phyloP scores from a whole-genome alignment of 2,797 vertebrate species.

The Linurgus olivaceus region DNA sequence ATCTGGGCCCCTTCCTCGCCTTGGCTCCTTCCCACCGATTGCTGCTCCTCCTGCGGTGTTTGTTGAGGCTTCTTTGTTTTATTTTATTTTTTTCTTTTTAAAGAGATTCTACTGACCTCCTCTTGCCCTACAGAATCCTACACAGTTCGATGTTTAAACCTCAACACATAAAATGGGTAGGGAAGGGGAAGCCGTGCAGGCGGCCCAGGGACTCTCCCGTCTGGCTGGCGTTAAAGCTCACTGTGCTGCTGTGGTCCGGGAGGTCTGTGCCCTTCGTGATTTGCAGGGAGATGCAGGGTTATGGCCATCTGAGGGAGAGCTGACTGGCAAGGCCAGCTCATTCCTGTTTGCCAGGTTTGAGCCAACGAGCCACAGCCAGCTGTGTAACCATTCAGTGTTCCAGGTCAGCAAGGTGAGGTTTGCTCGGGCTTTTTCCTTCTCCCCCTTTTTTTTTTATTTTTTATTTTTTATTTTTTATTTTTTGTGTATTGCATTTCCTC shows the following conservation, averaged over 20 bases:
- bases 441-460: too few species aligned
- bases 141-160: rapidly evolving
- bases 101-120: too few species aligned
- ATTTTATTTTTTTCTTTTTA: not conserved
- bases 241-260: rapidly evolving
- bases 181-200: not conserved
- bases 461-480: too few species aligned
- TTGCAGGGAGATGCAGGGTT: not conserved
- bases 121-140: too few species aligned
- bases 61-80: not conserved
- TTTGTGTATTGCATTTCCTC: rapidly evolving
- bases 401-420: too few species aligned
- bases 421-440: not conserved
- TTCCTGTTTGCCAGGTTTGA: not conserved
- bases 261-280: rapidly evolving
- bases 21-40: not conserved
- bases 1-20: not conserved
- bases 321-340: rapidly evolving
- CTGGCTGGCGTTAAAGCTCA: rapidly evolving
- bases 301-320: too few species aligned
- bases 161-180: rapidly evolving
- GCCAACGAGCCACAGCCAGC: not conserved
- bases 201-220: rapidly evolving
- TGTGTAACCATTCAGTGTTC: not conserved
- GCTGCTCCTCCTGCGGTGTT: not conserved